Conservation (phyloP, 2,888 invertebrate genomes). For the Stenchaetothrips biformis region DNA sequence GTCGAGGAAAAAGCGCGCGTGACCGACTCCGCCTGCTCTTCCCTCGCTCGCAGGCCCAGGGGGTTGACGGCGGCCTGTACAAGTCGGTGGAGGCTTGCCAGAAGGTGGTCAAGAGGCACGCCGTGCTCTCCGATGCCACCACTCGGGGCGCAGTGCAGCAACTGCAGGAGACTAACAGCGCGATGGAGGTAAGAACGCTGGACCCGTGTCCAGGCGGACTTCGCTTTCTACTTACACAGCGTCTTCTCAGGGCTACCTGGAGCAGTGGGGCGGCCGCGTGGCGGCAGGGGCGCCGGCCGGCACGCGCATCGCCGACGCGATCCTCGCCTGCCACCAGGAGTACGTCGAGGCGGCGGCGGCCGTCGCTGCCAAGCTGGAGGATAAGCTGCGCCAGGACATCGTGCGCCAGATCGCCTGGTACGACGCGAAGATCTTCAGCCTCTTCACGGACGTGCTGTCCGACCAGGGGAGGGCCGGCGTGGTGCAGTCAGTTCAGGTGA, state of each 20-base stretch:
- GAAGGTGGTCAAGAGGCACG: neutral
- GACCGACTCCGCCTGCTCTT: neutral
- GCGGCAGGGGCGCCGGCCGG: neutral
- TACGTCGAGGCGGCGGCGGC: neutral
- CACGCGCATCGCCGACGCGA: neutral
- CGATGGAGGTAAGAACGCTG: neutral
- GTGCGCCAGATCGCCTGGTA: neutral
- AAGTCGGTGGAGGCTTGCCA: conserved; percentile 5
- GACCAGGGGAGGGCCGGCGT: neutral
- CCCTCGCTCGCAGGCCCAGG: neutral
- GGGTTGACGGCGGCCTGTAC: neutral
- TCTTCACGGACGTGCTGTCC: neutral
- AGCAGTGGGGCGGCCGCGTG: neutral
- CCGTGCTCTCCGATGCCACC: neutral
- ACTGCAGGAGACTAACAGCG: neutral
- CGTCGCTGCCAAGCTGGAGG: neutral
- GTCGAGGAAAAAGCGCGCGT: no score
- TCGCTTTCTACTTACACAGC: neutral
- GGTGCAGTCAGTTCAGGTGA: neutral
- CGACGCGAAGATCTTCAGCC: neutral
- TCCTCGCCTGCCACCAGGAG: neutral
- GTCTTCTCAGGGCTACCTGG: neutral
- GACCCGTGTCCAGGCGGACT: neutral
- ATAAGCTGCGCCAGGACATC: neutral
- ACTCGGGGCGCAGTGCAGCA: neutral